Percentiles rank a stretch among this genome's conserved stretches.
Evolutionary conservation across 2,113 vertebrate genomes (phyloP).

Genomic region (Onychorhynchus coronatus): DNA sequence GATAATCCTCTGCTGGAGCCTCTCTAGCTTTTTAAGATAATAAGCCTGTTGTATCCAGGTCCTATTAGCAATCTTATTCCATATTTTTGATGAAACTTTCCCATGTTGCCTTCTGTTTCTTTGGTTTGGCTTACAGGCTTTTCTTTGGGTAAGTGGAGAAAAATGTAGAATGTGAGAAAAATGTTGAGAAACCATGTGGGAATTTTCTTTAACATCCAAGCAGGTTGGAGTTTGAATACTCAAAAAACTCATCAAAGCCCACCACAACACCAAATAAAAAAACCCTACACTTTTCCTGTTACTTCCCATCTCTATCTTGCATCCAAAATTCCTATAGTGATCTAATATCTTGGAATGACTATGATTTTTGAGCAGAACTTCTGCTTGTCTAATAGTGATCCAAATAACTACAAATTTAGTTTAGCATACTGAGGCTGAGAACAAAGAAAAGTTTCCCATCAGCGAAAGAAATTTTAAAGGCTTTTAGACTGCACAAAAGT

Average conservation of each 20-base stretch:
- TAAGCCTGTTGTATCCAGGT: not conserved
- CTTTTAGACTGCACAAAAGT: not conserved
- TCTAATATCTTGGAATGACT: not conserved
- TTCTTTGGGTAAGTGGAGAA: not conserved
- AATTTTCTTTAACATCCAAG: not conserved
- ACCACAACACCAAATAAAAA: not conserved
- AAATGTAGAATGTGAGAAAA: not conserved
- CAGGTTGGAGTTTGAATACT: not conserved
- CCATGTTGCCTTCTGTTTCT: not conserved
- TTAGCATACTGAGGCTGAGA: not conserved
- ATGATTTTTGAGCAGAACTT: not conserved
- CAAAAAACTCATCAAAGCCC: not conserved
- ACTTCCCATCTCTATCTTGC: not conserved
- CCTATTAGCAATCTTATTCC: not conserved
- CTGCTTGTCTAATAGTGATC: accelerated
- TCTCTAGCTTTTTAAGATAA: not conserved
- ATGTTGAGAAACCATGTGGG: not conserved
- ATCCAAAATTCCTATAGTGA: not conserved
- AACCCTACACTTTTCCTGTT: accelerated
- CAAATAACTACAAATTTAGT: not conserved
- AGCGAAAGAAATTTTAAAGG: not conserved
- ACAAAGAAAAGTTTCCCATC: not conserved
- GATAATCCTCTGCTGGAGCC: not conserved
- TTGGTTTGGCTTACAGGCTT: not conserved
- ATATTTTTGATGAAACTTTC: not conserved